Evolutionary conservation across 1,140 invertebrate species (phyloP).

Genomic region (Patella vulgata): DNA sequence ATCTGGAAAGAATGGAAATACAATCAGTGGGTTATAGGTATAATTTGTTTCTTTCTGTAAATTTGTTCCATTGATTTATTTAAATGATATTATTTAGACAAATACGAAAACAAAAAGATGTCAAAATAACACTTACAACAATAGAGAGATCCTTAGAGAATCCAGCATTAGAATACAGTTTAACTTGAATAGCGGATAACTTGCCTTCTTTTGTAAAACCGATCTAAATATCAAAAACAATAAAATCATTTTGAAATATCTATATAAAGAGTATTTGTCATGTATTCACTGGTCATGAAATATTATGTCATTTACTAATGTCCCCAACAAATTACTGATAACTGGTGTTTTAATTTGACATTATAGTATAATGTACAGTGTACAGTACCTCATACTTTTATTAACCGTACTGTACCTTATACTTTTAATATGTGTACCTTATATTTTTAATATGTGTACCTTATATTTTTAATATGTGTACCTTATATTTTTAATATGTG

Average conservation of each 20-base stretch:
- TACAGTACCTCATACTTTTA: too few relatives aligned
- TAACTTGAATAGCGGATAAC: slow-evolving; percentile 77
- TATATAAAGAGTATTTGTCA: neutral
- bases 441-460: too few relatives aligned
- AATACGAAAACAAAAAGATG: neutral
- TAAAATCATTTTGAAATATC: neutral
- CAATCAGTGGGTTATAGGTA: neutral
- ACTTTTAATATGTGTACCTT: too few relatives aligned
- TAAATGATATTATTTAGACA: neutral
- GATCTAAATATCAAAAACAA: slow-evolving; percentile 62
- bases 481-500: too few relatives aligned
- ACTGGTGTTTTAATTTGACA: too few relatives aligned
- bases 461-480: too few relatives aligned
- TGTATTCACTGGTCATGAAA: too few relatives aligned
- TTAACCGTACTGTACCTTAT: too few relatives aligned
- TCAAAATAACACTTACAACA: slow-evolving; percentile 72
- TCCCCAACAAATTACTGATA: too few relatives aligned
- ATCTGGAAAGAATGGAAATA: slow-evolving; percentile 29
- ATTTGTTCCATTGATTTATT: neutral
- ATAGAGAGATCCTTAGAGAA: slow-evolving; percentile 84
- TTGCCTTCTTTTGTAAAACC: slow-evolving; percentile 80
- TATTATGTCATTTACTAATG: too few relatives aligned
- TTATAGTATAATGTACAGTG: too few relatives aligned
- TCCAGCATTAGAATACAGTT: slow-evolving; percentile 86
- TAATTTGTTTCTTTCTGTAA: neutral